Percentiles rank a stretch among this genome's conserved stretches.
Evolutionary conservation across 2,113 vertebrate genomes (phyloP).

Genomic region (Bothrops jararaca): DNA sequence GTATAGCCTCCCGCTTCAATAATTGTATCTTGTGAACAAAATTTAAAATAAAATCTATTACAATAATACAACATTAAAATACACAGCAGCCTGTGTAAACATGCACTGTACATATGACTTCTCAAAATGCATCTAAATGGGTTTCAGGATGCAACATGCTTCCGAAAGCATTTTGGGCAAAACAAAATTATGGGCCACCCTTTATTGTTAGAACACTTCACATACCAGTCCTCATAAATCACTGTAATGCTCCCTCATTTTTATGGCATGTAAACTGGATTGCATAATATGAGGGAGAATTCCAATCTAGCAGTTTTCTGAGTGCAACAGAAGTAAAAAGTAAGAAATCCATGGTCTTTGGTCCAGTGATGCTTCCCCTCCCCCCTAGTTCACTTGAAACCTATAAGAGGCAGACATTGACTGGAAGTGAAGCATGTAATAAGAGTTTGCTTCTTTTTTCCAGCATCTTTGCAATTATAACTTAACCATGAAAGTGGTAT

Average conservation of each 20-base stretch:
- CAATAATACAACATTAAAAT: background rate
- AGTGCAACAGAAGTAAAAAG: background rate
- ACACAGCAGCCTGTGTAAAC: background rate
- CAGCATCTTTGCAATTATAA: background rate
- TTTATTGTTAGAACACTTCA: background rate
- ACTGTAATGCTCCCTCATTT: background rate
- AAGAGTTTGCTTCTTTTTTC: background rate
- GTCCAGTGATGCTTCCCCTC: background rate
- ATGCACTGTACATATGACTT: background rate
- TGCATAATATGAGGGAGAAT: background rate
- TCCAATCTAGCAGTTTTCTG: background rate
- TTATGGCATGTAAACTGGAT: background rate
- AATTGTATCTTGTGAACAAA: background rate
- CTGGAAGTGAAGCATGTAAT: background rate
- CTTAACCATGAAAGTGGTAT: background rate
- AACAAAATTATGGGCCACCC: background rate
- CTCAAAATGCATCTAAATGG: background rate
- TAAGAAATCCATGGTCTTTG: background rate
- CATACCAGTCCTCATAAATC: background rate
- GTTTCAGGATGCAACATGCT: background rate
- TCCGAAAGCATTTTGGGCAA: background rate
- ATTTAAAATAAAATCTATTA: background rate
- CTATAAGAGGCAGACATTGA: background rate
- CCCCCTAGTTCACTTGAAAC: background rate
- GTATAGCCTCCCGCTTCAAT: background rate